phyloP scores from a whole-genome alignment of 2,113 vertebrate species.

The Phalacrocorax aristotelis region DNA sequence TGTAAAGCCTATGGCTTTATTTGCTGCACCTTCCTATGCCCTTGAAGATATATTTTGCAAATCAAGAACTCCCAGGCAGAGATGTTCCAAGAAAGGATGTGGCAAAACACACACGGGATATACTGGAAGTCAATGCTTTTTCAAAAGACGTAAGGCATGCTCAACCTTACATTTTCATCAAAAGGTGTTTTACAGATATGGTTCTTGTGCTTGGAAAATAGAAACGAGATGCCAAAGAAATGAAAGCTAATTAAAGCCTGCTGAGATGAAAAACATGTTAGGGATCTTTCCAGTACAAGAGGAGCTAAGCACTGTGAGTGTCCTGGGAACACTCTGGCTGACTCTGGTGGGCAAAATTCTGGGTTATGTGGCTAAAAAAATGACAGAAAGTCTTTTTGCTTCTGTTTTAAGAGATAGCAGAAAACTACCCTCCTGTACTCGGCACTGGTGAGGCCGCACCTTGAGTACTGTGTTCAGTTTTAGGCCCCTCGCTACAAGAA shows the following conservation, averaged over 20 bases:
- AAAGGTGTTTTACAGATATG: not conserved
- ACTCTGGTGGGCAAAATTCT: not conserved
- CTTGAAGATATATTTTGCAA: not conserved
- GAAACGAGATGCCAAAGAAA: not conserved
- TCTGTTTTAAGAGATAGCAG: not conserved
- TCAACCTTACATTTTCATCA: not conserved
- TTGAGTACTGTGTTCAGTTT: too few relatives aligned
- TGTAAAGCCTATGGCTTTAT: not conserved
- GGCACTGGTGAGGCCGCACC: too few relatives aligned
- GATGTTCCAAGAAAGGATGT: not conserved
- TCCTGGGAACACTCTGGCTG: not conserved
- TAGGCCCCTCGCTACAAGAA: too few relatives aligned
- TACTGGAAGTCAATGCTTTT: not conserved
- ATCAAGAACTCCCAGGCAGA: not conserved
- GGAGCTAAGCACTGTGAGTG: accelerated
- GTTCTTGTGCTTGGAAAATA: not conserved
- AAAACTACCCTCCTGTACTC: not conserved
- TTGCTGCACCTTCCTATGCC: not conserved
- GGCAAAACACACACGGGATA: not conserved
- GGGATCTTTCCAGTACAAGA: not conserved
- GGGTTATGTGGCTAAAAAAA: not conserved
- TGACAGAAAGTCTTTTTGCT: not conserved
- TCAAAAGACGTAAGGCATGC: not conserved
- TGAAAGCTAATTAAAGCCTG: not conserved
- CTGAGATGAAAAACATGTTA: not conserved